These are phyloP conservation scores for Pecten maximus DNA, from an alignment of 2,888 invertebrate genomes.

Conservation along the genomic window DNA sequence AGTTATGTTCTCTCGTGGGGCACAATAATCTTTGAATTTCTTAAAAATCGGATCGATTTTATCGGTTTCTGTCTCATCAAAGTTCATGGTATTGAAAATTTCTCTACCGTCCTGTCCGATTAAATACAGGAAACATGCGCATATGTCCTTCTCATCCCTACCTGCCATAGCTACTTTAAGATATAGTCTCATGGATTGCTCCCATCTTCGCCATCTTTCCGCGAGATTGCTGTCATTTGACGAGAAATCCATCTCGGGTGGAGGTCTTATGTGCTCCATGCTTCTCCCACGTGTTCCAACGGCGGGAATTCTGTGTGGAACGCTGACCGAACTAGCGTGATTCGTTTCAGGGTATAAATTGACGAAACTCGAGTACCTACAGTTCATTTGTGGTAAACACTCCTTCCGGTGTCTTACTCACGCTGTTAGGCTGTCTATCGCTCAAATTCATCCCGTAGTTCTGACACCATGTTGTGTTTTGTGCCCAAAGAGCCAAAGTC, in stretches of 20 bases:
- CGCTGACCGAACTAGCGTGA: no score
- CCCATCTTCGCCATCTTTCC: conserved; percentile 43
- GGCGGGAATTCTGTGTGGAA: neutral
- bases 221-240: conserved; percentile 36
- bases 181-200: conserved; percentile 42
- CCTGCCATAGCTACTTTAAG: conserved; percentile 26
- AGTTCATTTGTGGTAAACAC: neutral
- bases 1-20: conserved; percentile 44
- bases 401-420: neutral
- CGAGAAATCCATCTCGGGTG: conserved; percentile 43
- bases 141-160: conserved; percentile 38
- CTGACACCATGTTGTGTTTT: neutral
- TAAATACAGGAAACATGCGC: conserved; percentile 37
- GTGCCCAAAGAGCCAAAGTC: no score
- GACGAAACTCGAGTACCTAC: neutral
- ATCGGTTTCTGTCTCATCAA: conserved; percentile 27
- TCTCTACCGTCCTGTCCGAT: conserved; percentile 39
- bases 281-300: neutral
- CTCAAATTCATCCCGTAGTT: neutral
- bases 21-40: conserved; percentile 39
- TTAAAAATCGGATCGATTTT: conserved; percentile 40
- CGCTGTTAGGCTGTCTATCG: neutral
- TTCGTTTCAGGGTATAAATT: neutral
- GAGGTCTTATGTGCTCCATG: conserved; percentile 20
- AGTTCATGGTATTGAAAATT: conserved; percentile 36